Conservation (phyloP, 2,113 vertebrate genomes). For the Trogon melanurus region DNA sequence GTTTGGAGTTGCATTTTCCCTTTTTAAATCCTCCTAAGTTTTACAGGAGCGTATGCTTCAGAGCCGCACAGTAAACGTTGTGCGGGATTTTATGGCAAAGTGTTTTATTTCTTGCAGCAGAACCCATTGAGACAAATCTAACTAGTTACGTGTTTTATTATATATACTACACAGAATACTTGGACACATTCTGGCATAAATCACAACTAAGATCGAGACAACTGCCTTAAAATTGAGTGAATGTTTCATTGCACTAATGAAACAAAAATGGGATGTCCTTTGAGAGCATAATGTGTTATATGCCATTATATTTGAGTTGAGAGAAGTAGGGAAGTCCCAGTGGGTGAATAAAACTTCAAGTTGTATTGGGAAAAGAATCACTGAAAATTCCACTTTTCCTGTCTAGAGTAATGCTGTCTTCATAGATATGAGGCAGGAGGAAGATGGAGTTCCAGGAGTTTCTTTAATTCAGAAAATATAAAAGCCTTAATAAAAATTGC, state of each 20-base stretch:
- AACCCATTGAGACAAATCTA: constrained; percentile 60
- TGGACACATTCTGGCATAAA: constrained; percentile 62
- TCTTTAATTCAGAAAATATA: background rate
- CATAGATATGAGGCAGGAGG: background rate
- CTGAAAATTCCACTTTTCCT: constrained; percentile 21
- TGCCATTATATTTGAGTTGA: constrained; percentile 66
- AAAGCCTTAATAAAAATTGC: background rate
- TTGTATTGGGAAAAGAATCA: constrained; percentile 53
- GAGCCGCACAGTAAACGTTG: background rate
- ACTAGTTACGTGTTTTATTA: constrained; percentile 62
- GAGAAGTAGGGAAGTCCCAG: constrained; percentile 49
- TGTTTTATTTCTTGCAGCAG: constrained; percentile 34
- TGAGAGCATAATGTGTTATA: constrained; percentile 73
- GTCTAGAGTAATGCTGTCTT: background rate
- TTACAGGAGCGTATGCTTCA: background rate
- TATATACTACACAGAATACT: constrained; percentile 40
- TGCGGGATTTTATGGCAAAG: constrained; percentile 39
- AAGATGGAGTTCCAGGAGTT: background rate
- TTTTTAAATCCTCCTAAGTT: background rate
- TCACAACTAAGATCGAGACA: constrained; percentile 69
- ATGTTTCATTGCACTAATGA: constrained; percentile 78
- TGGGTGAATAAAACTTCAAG: constrained; percentile 67
- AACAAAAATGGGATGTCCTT: constrained; percentile 73
- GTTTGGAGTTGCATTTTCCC: background rate
- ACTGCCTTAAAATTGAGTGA: constrained; percentile 76